Evolutionary conservation across 2,888 invertebrate species (phyloP).

Genomic region (Aleiodes leptofemur): DNA sequence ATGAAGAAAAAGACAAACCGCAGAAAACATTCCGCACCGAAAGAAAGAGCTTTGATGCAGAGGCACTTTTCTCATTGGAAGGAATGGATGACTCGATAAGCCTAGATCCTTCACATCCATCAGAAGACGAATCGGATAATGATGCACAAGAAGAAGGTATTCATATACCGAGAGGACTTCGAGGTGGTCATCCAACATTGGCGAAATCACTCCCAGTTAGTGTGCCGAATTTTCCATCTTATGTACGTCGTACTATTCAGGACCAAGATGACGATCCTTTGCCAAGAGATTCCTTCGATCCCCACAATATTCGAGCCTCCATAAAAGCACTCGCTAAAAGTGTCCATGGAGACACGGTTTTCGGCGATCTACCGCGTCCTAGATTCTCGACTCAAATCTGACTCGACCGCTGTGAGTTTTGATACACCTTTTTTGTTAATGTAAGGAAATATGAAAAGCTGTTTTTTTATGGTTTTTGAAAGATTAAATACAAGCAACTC

Average conservation of each 20-base stretch:
- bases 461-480: no score
- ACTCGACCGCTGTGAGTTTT: constrained; percentile 61
- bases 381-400: constrained; percentile 91
- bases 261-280: constrained; percentile 77
- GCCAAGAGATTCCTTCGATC: constrained; percentile 71
- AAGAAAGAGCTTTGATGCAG: constrained; percentile 78
- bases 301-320: constrained; percentile 91
- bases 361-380: constrained; percentile 91
- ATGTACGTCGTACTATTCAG: constrained; percentile 69
- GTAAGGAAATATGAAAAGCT: not conserved
- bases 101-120: constrained; percentile 66
- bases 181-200: constrained; percentile 76
- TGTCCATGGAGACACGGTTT: constrained; percentile 90
- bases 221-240: constrained; percentile 80
- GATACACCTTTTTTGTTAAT: not conserved
- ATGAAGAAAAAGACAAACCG: constrained; percentile 55
- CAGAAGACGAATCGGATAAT: constrained; percentile 81
- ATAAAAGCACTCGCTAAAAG: constrained; percentile 95
- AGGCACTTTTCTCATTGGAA: constrained; percentile 88
- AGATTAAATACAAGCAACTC: no score
- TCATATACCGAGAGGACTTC: constrained; percentile 76
- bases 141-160: constrained; percentile 85
- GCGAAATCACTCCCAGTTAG: constrained; percentile 89
- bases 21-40: constrained; percentile 57
- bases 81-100: constrained; percentile 78